Conservation (phyloP, 2,797 vertebrate genomes). For the Podarcis siculus region DNA sequence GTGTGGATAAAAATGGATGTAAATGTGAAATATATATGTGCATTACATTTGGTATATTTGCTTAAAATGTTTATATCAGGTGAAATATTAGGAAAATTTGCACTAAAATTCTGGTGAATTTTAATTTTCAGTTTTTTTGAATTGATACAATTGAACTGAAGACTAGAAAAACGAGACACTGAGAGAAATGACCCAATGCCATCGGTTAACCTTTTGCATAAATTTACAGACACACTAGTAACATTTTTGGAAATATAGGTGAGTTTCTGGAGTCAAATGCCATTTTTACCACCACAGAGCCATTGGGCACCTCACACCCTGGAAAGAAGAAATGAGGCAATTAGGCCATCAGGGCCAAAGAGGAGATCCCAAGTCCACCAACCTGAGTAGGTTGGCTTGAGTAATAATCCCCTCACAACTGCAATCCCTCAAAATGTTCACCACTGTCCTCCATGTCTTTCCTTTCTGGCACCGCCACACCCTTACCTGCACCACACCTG, state of each 20-base stretch:
- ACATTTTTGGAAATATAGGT: neutral
- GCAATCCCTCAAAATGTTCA: neutral
- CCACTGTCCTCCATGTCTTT: neutral
- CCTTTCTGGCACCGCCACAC: neutral
- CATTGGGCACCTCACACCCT: neutral
- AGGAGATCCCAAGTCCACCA: neutral
- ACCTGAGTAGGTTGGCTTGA: neutral
- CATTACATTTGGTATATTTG: no score
- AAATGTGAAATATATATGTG: neutral
- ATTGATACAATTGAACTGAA: no score
- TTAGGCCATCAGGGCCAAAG: neutral
- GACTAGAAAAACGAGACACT: no score
- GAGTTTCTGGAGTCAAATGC: neutral
- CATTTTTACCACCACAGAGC: neutral
- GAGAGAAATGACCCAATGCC: no score
- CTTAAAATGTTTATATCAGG: no score
- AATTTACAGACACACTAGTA: neutral
- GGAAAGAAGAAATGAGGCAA: neutral
- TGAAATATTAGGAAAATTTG: no score
- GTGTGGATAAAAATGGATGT: neutral
- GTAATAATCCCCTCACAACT: neutral
- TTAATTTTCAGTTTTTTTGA: no score
- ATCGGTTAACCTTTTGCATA: neutral
- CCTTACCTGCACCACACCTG: no score
- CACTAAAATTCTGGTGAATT: no score